phyloP scores from a whole-genome alignment of 1,140 invertebrate species.

The Periplaneta americana region DNA sequence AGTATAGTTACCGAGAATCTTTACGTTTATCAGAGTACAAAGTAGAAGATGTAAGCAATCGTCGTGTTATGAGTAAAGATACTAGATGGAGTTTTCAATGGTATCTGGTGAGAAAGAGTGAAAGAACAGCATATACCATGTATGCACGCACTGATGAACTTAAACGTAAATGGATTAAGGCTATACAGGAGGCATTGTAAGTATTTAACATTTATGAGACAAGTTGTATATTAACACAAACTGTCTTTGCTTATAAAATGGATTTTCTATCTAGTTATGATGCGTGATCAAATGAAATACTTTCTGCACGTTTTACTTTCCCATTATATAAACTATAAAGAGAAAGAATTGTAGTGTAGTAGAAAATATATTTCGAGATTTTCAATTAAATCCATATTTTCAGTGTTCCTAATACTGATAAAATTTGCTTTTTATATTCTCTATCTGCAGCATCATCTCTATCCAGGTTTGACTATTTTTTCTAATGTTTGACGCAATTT shows the following conservation, averaged over 20 bases:
- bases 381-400: no score
- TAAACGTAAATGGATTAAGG: conserved; percentile 87
- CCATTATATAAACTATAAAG: neutral
- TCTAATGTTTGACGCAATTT: no score
- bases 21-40: conserved; percentile 80
- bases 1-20: conserved; percentile 86
- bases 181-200: conserved; percentile 86
- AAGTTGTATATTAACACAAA: no score
- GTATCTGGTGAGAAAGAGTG: conserved; percentile 75
- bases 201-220: conserved; percentile 32
- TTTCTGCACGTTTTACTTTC: neutral
- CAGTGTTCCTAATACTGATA: no score
- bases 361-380: no score
- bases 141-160: conserved; percentile 84
- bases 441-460: no score
- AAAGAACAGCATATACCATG: conserved; percentile 80
- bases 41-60: conserved; percentile 68
- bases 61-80: conserved; percentile 57
- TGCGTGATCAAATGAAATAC: neutral
- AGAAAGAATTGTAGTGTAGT: neutral
- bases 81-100: conserved; percentile 76
- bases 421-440: no score
- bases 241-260: no score
- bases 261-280: no score
- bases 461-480: no score